Percentiles rank a stretch among this genome's conserved stretches.
These are phyloP conservation scores for Nycteola revayana DNA, from an alignment of 2,888 invertebrate species.

Conservation along the genomic window DNA sequence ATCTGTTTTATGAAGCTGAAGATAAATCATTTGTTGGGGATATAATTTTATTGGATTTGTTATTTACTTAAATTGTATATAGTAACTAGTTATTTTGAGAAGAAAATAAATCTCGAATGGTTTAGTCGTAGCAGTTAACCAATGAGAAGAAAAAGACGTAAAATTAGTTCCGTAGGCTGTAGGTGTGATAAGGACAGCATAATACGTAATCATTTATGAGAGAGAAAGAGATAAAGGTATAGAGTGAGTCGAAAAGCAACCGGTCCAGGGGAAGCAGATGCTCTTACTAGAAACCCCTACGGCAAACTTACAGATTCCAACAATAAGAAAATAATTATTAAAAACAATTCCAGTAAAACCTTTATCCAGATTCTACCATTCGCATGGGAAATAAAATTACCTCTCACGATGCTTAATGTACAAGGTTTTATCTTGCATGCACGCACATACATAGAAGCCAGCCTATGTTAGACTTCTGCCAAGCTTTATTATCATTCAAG, in stretches of 20 bases:
- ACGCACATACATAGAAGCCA: not conserved
- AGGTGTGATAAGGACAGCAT: slow-evolving; percentile 50
- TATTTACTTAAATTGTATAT: too few species aligned
- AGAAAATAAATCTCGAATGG: slow-evolving; percentile 48
- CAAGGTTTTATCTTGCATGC: slow-evolving; percentile 6
- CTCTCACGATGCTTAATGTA: slow-evolving; percentile 8
- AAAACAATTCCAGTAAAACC: slow-evolving; percentile 46
- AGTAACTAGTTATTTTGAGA: slow-evolving; percentile 39
- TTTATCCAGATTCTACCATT: slow-evolving; percentile 36
- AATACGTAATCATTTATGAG: slow-evolving; percentile 27
- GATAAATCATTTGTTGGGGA: too few species aligned
- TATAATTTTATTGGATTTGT: too few species aligned
- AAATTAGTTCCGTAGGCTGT: slow-evolving; percentile 69
- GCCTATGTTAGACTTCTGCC: too few species aligned
- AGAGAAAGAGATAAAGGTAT: slow-evolving; percentile 48
- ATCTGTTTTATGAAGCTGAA: too few species aligned
- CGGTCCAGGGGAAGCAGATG: slow-evolving; percentile 79
- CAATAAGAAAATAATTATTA: slow-evolving; percentile 72
- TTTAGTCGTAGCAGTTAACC: slow-evolving; percentile 56
- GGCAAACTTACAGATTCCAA: slow-evolving; percentile 68
- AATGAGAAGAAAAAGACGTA: slow-evolving; percentile 69
- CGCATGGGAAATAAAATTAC: slow-evolving; percentile 28
- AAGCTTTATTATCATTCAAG: too few species aligned
- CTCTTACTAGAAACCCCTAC: slow-evolving; percentile 64
- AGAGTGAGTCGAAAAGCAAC: slow-evolving; percentile 66